Conservation (phyloP, 2,113 vertebrate species). For the Anhinga anhinga region DNA sequence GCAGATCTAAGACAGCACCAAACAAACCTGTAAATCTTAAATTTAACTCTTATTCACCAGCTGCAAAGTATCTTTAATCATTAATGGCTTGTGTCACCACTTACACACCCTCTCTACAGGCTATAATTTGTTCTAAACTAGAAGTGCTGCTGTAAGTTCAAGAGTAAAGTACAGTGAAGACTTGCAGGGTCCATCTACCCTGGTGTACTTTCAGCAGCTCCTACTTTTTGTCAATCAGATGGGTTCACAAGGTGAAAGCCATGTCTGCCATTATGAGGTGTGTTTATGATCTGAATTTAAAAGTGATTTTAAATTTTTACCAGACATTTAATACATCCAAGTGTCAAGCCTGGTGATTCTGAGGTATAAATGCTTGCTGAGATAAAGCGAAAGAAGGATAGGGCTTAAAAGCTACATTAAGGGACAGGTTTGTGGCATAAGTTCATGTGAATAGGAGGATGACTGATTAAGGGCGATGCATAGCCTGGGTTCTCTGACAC, state of each 20-base stretch:
- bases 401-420: background rate
- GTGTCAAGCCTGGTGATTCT: background rate
- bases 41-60: background rate
- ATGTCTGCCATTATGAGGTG: background rate
- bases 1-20: background rate
- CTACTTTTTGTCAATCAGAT: background rate
- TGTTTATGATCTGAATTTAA: background rate
- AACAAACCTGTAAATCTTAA: background rate
- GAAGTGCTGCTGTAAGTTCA: background rate
- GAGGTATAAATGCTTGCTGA: background rate
- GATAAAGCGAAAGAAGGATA: background rate
- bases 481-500: background rate
- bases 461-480: background rate
- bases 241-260: background rate
- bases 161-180: background rate
- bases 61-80: background rate
- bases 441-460: background rate
- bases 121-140: background rate
- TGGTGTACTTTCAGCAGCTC: background rate
- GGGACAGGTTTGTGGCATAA: background rate
- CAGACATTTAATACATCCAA: background rate
- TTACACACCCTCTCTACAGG: background rate
- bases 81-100: background rate
- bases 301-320: background rate
- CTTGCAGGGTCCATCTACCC: background rate